Conservation (phyloP, 2,113 vertebrate species). For the Syngnathus floridae region DNA sequence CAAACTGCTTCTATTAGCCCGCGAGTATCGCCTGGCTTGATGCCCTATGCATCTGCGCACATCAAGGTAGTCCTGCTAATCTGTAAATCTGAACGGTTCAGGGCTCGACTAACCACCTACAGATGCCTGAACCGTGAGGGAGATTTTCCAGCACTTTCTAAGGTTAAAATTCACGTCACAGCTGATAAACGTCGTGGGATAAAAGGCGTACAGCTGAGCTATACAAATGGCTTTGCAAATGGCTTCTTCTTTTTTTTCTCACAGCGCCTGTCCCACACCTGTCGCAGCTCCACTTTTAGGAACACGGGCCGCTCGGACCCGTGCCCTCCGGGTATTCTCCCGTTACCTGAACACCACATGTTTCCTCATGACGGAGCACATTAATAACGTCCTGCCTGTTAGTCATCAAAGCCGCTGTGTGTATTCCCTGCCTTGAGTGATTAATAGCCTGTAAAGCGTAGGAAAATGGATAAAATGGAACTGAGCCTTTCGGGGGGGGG, state of each 20-base stretch:
- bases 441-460: constrained; percentile 47
- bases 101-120: background rate
- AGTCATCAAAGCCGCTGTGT: constrained; percentile 24
- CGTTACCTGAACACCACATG: constrained; percentile 62
- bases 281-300: constrained; percentile 40
- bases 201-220: background rate
- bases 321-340: constrained; percentile 41
- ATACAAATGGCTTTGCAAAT: background rate
- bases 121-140: background rate
- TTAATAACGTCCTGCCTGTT: constrained; percentile 59
- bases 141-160: background rate
- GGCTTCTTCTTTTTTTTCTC: background rate
- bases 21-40: background rate
- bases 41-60: background rate
- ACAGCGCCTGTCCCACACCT: constrained; percentile 54
- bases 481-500: constrained; percentile 6
- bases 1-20: background rate
- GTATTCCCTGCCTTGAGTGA: constrained; percentile 51
- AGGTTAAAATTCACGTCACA: background rate
- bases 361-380: constrained; percentile 51
- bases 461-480: constrained; percentile 45
- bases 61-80: background rate
- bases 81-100: background rate
- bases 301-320: constrained; percentile 35
- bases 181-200: background rate